A percentile compares a stretch with the other conserved stretches of the same genome.
phyloP scores from a whole-genome alignment of 2,797 vertebrate genomes.

The Serranus cabrilla region DNA sequence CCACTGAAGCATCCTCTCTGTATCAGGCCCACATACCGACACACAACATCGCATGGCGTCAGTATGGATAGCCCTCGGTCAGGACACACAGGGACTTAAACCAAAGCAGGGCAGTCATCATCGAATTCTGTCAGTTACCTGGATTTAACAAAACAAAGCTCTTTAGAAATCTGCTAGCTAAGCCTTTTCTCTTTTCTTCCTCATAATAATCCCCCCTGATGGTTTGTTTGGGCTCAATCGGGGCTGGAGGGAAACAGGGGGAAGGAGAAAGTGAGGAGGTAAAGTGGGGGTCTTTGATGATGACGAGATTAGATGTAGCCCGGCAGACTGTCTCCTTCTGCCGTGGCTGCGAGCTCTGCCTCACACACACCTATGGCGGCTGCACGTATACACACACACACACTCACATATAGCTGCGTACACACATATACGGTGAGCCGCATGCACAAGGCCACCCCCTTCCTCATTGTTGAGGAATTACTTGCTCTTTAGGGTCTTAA shows the following conservation, averaged over 20 bases:
- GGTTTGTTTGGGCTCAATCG: slow-evolving; percentile 83
- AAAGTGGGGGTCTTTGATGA: slow-evolving; percentile 90
- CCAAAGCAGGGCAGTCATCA: slow-evolving; percentile 73
- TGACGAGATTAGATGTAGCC: slow-evolving; percentile 95
- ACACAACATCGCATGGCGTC: slow-evolving; percentile 69
- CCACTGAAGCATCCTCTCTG: slow-evolving; percentile 67
- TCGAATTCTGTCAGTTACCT: slow-evolving; percentile 81
- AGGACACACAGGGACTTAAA: slow-evolving; percentile 72
- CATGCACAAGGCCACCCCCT: slow-evolving; percentile 86
- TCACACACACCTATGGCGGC: slow-evolving; percentile 60
- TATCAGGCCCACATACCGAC: slow-evolving; percentile 62
- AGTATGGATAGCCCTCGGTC: slow-evolving; percentile 70
- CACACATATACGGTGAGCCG: slow-evolving; percentile 57
- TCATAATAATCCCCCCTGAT: slow-evolving; percentile 85
- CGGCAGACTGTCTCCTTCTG: slow-evolving; percentile 96
- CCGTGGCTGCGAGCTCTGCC: slow-evolving; percentile 63
- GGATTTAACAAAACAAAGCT: slow-evolving; percentile 78
- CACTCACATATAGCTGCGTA: slow-evolving; percentile 27
- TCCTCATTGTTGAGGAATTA: slow-evolving; percentile 92
- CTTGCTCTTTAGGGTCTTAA: slow-evolving; percentile 94
- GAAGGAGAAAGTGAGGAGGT: slow-evolving; percentile 88
- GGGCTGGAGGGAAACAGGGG: slow-evolving; percentile 75
- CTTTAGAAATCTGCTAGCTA: slow-evolving; percentile 77
- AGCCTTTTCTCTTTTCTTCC: slow-evolving; percentile 83
- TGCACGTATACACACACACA: slow-evolving; percentile 36